Percentiles rank a stretch among this genome's conserved stretches.
phyloP scores from a whole-genome alignment of 2,113 vertebrate species.

The Chelonoidis abingdonii region DNA sequence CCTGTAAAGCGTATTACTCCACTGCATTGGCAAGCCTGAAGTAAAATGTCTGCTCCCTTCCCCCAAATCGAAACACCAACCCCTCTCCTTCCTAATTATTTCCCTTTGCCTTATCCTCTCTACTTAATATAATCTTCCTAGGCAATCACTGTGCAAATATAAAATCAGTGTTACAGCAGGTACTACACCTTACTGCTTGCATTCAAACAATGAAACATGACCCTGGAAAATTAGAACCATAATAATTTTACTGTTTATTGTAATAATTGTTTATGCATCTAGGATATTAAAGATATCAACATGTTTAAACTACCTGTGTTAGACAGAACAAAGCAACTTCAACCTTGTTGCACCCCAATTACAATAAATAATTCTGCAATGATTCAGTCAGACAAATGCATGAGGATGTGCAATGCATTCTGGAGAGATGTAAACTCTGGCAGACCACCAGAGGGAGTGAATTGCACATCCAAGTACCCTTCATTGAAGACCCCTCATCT shows the following conservation, averaged over 20 bases:
- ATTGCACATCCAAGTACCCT: accelerated
- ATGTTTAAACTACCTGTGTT: neutral
- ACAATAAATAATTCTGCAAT: neutral
- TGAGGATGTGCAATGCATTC: neutral
- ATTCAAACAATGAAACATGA: neutral
- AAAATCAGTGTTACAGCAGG: neutral
- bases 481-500: neutral
- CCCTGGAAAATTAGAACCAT: neutral
- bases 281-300: neutral
- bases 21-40: neutral
- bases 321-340: neutral
- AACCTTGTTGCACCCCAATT: accelerated
- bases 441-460: neutral
- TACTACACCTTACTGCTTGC: neutral
- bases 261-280: neutral
- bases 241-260: neutral
- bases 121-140: conserved; percentile 3
- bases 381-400: neutral
- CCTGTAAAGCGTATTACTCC: neutral
- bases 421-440: neutral
- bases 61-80: neutral
- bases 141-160: neutral
- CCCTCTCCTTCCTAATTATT: neutral
- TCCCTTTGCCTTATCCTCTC: neutral
- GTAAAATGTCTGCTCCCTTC: neutral